Evolutionary conservation across 2,797 vertebrate species (phyloP).

Genomic region (Glyptemys insculpta): DNA sequence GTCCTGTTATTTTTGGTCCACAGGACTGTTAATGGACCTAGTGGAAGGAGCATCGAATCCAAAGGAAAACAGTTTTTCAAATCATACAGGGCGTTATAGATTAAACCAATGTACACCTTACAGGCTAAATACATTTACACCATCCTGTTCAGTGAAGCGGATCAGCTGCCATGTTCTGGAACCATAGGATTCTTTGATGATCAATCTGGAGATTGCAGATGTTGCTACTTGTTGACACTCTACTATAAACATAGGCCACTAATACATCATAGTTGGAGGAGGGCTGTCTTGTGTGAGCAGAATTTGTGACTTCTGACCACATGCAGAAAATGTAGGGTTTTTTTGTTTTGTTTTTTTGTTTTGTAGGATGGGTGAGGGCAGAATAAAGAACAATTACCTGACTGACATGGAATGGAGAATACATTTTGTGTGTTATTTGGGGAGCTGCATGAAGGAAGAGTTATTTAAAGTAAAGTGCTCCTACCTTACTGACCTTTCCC

Average conservation of each 20-base stretch:
- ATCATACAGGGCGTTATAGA: background rate
- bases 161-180: background rate
- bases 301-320: background rate
- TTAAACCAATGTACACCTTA: too few species aligned
- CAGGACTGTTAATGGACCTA: fast-evolving
- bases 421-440: background rate
- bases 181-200: background rate
- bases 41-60: background rate
- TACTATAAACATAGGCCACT: too few species aligned
- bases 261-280: too few species aligned
- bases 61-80: background rate
- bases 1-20: background rate
- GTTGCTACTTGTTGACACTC: background rate
- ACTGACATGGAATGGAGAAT: background rate
- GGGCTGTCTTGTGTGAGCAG: background rate
- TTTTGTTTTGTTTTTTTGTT: background rate
- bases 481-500: background rate
- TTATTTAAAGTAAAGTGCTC: background rate
- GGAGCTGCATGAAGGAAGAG: background rate
- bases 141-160: too few species aligned
- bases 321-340: background rate
- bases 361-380: background rate
- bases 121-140: too few species aligned
- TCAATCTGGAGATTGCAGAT: background rate
- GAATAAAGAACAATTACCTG: background rate